A percentile compares a stretch with the other conserved stretches of the same genome.
These are phyloP conservation scores for Cephus sareptanus DNA, from an alignment of 2,888 invertebrate genomes.

Conservation along the genomic window DNA sequence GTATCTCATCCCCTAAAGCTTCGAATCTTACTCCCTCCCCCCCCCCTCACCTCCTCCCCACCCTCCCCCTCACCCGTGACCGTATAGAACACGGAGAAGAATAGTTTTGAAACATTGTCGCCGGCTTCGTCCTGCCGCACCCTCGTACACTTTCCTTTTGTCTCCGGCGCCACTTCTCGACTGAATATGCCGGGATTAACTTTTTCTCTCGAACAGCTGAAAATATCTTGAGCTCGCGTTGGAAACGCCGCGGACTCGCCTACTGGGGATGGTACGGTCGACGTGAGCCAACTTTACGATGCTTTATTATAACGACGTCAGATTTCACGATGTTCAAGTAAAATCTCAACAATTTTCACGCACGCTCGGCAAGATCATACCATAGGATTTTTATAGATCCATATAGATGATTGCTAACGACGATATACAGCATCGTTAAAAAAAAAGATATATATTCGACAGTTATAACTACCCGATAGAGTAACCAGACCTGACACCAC, in stretches of 20 bases:
- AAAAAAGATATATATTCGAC: too few relatives aligned
- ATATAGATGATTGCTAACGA: neutral
- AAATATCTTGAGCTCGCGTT: neutral
- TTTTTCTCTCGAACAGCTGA: slow-evolving; percentile 19
- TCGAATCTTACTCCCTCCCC: slow-evolving; percentile 9
- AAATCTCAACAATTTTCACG: neutral
- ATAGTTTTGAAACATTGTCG: slow-evolving; percentile 35
- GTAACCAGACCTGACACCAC: too few relatives aligned
- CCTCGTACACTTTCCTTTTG: slow-evolving; percentile 15
- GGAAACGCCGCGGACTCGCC: too few relatives aligned
- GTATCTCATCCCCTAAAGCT: slow-evolving; percentile 23
- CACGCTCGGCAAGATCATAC: neutral
- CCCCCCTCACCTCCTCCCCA: neutral
- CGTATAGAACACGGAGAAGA: slow-evolving; percentile 22
- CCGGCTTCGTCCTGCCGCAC: slow-evolving; percentile 14
- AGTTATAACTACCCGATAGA: too few relatives aligned
- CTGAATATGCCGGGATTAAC: slow-evolving; percentile 33
- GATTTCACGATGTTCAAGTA: neutral
- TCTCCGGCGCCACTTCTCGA: slow-evolving; percentile 29
- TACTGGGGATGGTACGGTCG: too few relatives aligned
- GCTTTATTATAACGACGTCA: neutral
- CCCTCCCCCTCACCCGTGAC: slow-evolving; percentile 6
- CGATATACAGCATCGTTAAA: too few relatives aligned
- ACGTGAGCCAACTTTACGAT: neutral
- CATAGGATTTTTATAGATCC: neutral